Conservation (phyloP, 2,113 vertebrate genomes). For the Nothocercus julius region DNA sequence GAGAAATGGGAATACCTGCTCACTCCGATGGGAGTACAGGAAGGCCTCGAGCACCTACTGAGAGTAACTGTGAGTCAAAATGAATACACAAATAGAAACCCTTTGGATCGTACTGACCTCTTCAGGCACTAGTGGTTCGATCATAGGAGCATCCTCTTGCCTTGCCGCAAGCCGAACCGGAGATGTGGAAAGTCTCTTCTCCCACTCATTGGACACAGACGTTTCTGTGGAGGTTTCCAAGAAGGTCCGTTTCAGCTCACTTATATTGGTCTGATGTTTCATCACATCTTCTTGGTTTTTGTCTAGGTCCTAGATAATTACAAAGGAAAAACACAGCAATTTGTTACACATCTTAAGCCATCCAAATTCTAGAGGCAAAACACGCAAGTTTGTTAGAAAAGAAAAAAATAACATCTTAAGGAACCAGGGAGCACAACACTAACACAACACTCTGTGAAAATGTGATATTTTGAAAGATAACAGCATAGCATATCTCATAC, state of each 20-base stretch:
- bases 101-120: conserved; percentile 84
- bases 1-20: background rate
- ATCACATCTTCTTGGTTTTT: conserved; percentile 86
- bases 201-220: conserved; percentile 87
- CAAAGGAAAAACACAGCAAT: conserved; percentile 63
- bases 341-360: conserved; percentile 14
- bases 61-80: background rate
- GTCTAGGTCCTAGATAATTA: conserved; percentile 80
- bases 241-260: conserved; percentile 94
- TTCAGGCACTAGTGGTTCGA: conserved; percentile 89
- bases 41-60: background rate
- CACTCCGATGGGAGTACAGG: background rate
- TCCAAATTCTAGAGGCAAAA: conserved; percentile 28
- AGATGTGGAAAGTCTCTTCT: conserved; percentile 90
- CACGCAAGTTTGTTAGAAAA: conserved; percentile 61
- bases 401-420: conserved; percentile 57
- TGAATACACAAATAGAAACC: background rate
- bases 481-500: conserved; percentile 57
- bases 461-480: conserved; percentile 72
- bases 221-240: conserved; percentile 84
- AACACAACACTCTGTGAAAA: conserved; percentile 80
- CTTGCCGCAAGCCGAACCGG: conserved; percentile 82
- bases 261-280: conserved; percentile 94
- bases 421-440: conserved; percentile 66
- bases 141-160: conserved; percentile 89